Evolutionary conservation across 2,888 invertebrate species (phyloP), one percentile per base, ranked within the genome.

Genomic region (Asteroscopus sphinx): DNA sequence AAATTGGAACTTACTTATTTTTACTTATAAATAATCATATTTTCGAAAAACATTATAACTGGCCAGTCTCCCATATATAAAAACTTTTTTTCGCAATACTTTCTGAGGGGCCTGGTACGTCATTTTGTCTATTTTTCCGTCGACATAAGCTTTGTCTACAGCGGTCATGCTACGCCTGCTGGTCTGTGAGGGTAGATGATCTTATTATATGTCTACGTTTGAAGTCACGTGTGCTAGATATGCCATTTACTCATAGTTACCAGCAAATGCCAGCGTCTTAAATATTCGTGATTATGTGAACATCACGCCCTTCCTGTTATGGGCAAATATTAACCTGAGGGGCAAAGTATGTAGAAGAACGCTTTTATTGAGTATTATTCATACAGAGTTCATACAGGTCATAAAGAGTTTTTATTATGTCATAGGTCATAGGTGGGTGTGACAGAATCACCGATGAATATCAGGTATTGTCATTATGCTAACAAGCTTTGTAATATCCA

Each of bases 261-360:
- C 32, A 11, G 12, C 28, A 44, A 55, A 28, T 37, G 8, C 5
- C 15, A 37, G n/a, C 13, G 28, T 33, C 13, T 26, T 46, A 28
- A 61, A 21, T 35, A 44, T 17, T 39, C 56, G 11, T 63, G 56
- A 63, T 63, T 48, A 63, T 28, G 45, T 16, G 45, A 13, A 32
- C 36, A 46, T 25, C 11, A 21, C 30, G 26, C 46, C 25, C 17
- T 64, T 62, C 25, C 21, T 11, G 16, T 0, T 46, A 46, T 6
- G 25, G 17, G 8, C n/a, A n/a, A n/a, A n/a, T n/a, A n/a, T n/a
- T n/a, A n/a, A n/a, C n/a, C n/a, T n/a, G n/a, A n/a, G n/a, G n/a
- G n/a, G n/a, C 28, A 12, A 28, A 44, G 13, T 47, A 30, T 55
- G 55, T 39, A 55, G 33, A 16, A 30, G 28, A 40, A 41, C 6